These are phyloP conservation scores for Bedellia somnulentella DNA, from an alignment of 2,888 invertebrate genomes.

Conservation along the genomic window DNA sequence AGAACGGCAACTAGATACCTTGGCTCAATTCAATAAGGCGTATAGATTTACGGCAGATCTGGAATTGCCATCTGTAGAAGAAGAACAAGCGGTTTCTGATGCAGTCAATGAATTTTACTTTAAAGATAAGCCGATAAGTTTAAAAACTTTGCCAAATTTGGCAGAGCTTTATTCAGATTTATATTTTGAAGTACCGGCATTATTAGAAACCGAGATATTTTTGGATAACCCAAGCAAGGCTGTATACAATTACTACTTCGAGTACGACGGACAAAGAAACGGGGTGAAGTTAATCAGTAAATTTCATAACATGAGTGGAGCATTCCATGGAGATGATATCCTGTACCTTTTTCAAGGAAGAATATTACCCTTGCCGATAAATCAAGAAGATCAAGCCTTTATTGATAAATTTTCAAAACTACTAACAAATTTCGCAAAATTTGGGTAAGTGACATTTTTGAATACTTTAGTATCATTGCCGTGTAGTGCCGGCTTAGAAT, in stretches of 20 bases:
- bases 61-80: conserved; percentile 24
- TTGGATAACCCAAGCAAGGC: conserved; percentile 16
- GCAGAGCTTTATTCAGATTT: conserved; percentile 34
- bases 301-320: conserved; percentile 21
- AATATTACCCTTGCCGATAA: conserved; percentile 26
- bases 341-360: conserved; percentile 33
- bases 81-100: conserved; percentile 21
- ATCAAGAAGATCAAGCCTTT: conserved; percentile 20
- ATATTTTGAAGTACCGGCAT: conserved; percentile 36
- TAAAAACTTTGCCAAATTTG: conserved; percentile 27
- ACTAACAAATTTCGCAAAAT: conserved; percentile 49
- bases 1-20: conserved; percentile 15
- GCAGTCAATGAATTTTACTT: conserved; percentile 41
- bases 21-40: conserved; percentile 21
- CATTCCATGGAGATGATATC: conserved; percentile 42
- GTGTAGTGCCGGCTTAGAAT: too few species aligned
- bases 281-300: conserved; percentile 25
- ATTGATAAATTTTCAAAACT: conserved; percentile 32
- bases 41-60: conserved; percentile 43
- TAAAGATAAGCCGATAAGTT: conserved; percentile 36
- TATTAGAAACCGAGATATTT: conserved; percentile 27
- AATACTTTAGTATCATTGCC: too few species aligned
- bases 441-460: conserved; percentile 22
- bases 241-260: conserved; percentile 36
- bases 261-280: conserved; percentile 36